Conservation (phyloP, 2,113 vertebrate genomes). For the Thalassarche chlororhynchos region DNA sequence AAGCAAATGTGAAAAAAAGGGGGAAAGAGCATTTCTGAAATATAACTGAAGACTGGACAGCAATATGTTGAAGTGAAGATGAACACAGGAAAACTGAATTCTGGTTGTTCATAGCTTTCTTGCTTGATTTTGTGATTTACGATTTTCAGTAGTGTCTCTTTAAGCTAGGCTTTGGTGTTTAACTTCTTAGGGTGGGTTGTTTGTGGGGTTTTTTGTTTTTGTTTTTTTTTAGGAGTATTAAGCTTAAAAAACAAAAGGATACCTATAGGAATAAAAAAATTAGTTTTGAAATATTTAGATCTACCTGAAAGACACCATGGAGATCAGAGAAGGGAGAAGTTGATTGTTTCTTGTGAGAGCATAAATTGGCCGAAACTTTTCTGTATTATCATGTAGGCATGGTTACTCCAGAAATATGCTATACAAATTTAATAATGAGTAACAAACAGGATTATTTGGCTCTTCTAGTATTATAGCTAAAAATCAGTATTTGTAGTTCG, state of each 20-base stretch:
- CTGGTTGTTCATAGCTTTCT: not conserved
- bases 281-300: not conserved
- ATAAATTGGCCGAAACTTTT: not conserved
- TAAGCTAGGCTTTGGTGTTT: not conserved
- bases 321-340: not conserved
- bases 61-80: not conserved
- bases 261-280: not conserved
- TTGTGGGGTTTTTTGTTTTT: too few species aligned
- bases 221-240: not conserved
- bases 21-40: not conserved
- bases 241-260: not conserved
- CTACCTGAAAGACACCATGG: not conserved
- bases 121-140: not conserved
- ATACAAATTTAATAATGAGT: not conserved
- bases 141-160: not conserved
- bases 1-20: not conserved
- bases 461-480: not conserved
- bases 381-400: not conserved
- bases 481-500: not conserved
- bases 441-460: not conserved
- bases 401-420: not conserved
- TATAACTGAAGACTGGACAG: not conserved
- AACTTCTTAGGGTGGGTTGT: not conserved
- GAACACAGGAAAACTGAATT: not conserved
- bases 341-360: not conserved